Conservation (phyloP, 2,113 vertebrate species). For the Myanophis thanlyinensis region DNA sequence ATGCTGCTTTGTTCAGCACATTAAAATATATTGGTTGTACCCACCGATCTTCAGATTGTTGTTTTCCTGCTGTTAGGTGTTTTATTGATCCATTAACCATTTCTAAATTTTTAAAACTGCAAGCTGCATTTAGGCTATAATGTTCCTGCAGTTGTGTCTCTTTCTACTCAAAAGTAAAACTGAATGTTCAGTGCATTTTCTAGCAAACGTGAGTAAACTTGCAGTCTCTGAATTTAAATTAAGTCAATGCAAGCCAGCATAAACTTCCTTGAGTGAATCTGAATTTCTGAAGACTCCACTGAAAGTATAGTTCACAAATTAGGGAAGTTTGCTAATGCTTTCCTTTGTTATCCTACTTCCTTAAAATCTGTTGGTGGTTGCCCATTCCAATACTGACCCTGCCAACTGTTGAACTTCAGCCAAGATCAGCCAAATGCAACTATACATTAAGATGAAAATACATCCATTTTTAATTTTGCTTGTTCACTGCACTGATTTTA, state of each 20-base stretch:
- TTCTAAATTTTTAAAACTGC: not conserved
- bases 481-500: not conserved
- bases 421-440: not conserved
- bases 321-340: not conserved
- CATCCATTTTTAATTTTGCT: not conserved
- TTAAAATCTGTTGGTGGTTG: not conserved
- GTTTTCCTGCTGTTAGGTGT: not conserved
- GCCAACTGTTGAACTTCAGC: not conserved
- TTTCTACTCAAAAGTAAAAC: not conserved
- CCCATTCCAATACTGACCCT: not conserved
- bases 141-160: not conserved
- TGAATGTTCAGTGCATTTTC: not conserved
- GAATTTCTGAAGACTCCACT: not conserved
- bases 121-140: not conserved
- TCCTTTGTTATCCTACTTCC: not conserved
- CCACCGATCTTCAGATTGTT: not conserved
- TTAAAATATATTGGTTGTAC: not conserved
- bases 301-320: not conserved
- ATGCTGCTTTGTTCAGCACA: not conserved
- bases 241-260: not conserved
- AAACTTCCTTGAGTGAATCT: not conserved
- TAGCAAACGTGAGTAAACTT: not conserved
- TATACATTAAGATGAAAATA: not conserved
- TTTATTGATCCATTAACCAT: not conserved
- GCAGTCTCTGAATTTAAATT: not conserved